A percentile compares a stretch with the other conserved stretches of the same genome.
These are phyloP conservation scores for Syrista parreyssii DNA, from an alignment of 2,888 invertebrate genomes.

Conservation along the genomic window DNA sequence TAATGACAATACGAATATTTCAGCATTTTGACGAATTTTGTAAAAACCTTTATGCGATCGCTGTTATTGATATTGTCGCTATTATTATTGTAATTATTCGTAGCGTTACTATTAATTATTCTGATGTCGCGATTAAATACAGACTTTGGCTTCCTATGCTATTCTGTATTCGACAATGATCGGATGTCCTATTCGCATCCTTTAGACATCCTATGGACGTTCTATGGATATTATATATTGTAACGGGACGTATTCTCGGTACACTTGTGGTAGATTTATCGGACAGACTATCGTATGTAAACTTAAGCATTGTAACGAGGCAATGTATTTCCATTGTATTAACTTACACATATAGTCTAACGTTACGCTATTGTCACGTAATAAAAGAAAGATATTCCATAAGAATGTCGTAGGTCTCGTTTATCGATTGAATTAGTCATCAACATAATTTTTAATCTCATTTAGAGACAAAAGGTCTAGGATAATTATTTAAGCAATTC, in stretches of 20 bases:
- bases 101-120: background rate
- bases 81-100: background rate
- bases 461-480: background rate
- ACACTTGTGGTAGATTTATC: background rate
- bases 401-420: background rate
- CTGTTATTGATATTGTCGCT: background rate
- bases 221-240: background rate
- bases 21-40: slow-evolving; percentile 18
- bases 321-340: slow-evolving; percentile 22
- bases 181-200: background rate
- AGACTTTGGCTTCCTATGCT: background rate
- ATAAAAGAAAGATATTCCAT: slow-evolving; percentile 2
- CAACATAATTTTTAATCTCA: background rate
- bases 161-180: background rate
- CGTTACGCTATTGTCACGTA: slow-evolving; percentile 6
- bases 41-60: background rate
- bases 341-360: slow-evolving; percentile 18
- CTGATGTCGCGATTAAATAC: background rate
- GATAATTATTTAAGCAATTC: background rate
- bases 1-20: slow-evolving; percentile 24
- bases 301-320: slow-evolving; percentile 14
- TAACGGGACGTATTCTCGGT: slow-evolving; percentile 3
- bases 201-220: background rate
- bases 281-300: slow-evolving; percentile 13
- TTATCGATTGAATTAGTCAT: background rate